These are phyloP conservation scores for Dromas ardeola DNA, from an alignment of 2,113 vertebrate genomes.

Conservation along the genomic window DNA sequence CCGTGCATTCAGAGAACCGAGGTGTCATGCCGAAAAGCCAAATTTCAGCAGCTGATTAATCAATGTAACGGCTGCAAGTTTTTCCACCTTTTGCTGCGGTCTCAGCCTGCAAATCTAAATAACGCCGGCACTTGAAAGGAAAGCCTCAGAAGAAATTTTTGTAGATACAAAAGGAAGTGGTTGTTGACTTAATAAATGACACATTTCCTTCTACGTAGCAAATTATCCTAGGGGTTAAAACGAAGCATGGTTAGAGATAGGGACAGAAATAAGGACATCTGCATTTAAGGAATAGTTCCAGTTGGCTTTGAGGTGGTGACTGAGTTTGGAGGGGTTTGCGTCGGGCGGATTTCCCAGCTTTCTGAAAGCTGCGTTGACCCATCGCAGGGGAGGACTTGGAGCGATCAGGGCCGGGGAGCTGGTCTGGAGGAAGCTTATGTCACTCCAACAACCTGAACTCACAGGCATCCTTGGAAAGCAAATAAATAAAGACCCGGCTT, in stretches of 20 bases:
- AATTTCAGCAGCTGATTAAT: slow-evolving; percentile 30
- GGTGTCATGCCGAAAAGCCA: not conserved
- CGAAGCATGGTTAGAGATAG: not conserved
- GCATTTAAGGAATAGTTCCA: not conserved
- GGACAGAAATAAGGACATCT: not conserved
- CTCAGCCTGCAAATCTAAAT: not conserved
- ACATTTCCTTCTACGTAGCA: not conserved
- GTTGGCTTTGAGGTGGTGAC: not conserved
- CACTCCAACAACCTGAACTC: not conserved
- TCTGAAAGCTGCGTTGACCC: not conserved
- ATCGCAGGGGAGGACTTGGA: not conserved
- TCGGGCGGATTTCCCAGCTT: not conserved
- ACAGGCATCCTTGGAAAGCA: not conserved
- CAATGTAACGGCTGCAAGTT: not conserved
- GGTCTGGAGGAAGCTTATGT: not conserved
- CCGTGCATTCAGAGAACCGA: not conserved
- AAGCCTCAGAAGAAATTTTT: not conserved
- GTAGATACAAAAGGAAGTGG: not conserved
- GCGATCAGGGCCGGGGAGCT: not conserved
- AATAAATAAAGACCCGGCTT: not conserved
- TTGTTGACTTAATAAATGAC: not conserved
- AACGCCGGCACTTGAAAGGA: not conserved
- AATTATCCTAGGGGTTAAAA: not conserved
- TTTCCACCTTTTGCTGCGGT: not conserved
- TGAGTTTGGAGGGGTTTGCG: not conserved